Conservation (phyloP, 2,797 vertebrate species). For the Acanthurus tractus region DNA sequence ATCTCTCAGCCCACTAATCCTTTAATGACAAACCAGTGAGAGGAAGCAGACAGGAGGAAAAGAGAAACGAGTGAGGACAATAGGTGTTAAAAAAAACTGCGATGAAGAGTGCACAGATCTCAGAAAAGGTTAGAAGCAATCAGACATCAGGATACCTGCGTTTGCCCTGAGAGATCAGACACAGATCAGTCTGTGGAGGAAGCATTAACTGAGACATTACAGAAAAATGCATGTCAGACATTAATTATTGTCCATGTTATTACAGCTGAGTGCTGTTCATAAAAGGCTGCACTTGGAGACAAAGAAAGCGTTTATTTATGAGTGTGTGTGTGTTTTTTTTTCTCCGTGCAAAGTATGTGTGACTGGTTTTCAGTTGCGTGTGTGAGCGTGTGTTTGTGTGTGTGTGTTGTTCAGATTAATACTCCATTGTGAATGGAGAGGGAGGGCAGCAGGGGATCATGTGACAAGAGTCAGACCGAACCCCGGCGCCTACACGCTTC, state of each 20-base stretch:
- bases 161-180: too few species aligned
- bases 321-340: too few species aligned
- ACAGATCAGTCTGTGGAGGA: background rate
- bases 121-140: background rate
- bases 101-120: background rate
- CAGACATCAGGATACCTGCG: background rate
- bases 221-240: conserved; percentile 21
- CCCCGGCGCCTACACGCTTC: conserved; percentile 85
- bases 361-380: conserved; percentile 23
- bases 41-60: conserved; percentile 26
- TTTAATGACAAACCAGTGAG: conserved; percentile 61
- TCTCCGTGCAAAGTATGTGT: background rate
- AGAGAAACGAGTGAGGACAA: conserved; percentile 27
- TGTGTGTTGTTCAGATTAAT: conserved; percentile 77
- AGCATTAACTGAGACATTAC: conserved; percentile 2
- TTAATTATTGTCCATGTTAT: conserved; percentile 30
- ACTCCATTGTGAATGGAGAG: conserved; percentile 83
- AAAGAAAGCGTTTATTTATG: conserved; percentile 47
- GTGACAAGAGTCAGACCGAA: conserved; percentile 87
- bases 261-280: conserved; percentile 6
- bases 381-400: conserved; percentile 36
- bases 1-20: conserved; percentile 63
- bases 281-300: conserved; percentile 20
- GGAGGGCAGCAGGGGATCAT: conserved; percentile 84
- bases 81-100: background rate